Conservation (phyloP, 2,113 vertebrate species). For the Labeo rohita region DNA sequence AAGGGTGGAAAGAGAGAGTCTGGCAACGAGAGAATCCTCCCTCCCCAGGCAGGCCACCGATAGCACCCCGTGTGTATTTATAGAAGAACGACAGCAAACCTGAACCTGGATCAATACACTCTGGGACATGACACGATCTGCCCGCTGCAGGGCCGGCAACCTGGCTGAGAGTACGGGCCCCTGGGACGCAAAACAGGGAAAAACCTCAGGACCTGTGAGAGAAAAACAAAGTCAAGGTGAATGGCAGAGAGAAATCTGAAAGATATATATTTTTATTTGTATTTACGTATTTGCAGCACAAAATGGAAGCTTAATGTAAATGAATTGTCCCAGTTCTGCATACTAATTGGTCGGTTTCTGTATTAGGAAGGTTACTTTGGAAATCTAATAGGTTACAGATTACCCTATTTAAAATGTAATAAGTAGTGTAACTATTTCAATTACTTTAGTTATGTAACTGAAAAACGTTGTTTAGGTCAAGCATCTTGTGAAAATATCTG, state of each 20-base stretch:
- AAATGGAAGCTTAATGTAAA: neutral
- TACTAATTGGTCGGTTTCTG: neutral
- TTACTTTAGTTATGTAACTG: no score
- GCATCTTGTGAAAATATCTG: no score
- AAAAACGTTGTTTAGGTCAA: no score
- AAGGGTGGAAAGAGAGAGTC: neutral
- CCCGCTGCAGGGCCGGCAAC: slow-evolving; percentile 13
- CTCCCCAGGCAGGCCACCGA: slow-evolving; percentile 42
- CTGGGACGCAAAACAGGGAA: neutral
- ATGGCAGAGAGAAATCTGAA: neutral
- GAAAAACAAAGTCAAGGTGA: neutral
- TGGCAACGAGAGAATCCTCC: slow-evolving; percentile 49
- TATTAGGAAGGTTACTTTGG: no score
- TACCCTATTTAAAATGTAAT: no score
- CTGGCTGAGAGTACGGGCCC: neutral
- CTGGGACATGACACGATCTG: slow-evolving; percentile 44
- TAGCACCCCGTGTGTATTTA: slow-evolving; percentile 63
- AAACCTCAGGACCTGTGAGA: neutral
- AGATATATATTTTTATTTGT: neutral
- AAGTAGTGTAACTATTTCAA: no score
- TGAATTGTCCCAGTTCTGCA: neutral
- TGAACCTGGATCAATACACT: slow-evolving; percentile 63
- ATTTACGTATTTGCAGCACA: neutral
- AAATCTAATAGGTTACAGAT: no score
- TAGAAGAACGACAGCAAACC: slow-evolving; percentile 62